Evolutionary conservation across 2,113 vertebrate genomes (phyloP).

Genomic region (Ramphastos sulfuratus): DNA sequence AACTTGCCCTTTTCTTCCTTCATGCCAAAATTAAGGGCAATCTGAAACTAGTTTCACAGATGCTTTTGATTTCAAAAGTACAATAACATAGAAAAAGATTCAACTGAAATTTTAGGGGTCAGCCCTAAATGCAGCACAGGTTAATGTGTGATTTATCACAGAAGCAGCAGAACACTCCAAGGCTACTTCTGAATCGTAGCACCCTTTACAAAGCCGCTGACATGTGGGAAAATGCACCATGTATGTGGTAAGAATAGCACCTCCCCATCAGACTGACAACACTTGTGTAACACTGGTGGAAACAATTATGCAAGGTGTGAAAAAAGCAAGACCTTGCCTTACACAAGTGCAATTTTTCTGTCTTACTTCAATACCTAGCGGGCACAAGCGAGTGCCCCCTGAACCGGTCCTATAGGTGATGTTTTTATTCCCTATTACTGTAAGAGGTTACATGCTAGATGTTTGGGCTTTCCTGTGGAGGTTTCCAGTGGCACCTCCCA

Average conservation of each 20-base stretch:
- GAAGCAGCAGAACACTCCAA: not conserved
- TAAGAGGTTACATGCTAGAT: accelerated
- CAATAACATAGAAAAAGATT: not conserved
- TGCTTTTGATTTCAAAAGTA: not conserved
- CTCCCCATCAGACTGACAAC: not conserved
- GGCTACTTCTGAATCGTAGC: not conserved
- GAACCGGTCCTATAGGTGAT: accelerated
- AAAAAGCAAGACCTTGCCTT: not conserved
- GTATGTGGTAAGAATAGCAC: not conserved
- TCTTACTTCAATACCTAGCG: not conserved
- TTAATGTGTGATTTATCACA: not conserved
- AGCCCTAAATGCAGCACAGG: not conserved
- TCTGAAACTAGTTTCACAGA: not conserved
- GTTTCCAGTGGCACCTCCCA: not conserved
- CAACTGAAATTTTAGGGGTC: not conserved
- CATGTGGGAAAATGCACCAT: not conserved
- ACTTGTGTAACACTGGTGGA: not conserved
- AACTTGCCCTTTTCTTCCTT: not conserved
- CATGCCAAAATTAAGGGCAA: not conserved
- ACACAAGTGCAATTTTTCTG: not conserved
- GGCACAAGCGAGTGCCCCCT: not conserved
- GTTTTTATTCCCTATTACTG: not conserved
- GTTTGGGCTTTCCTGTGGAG: not conserved
- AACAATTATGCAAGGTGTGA: not conserved
- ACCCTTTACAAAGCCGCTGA: not conserved